Evolutionary conservation across 2,113 vertebrate species (phyloP), one percentile per base, ranked within the genome.

Genomic region (Panthera leo): DNA sequence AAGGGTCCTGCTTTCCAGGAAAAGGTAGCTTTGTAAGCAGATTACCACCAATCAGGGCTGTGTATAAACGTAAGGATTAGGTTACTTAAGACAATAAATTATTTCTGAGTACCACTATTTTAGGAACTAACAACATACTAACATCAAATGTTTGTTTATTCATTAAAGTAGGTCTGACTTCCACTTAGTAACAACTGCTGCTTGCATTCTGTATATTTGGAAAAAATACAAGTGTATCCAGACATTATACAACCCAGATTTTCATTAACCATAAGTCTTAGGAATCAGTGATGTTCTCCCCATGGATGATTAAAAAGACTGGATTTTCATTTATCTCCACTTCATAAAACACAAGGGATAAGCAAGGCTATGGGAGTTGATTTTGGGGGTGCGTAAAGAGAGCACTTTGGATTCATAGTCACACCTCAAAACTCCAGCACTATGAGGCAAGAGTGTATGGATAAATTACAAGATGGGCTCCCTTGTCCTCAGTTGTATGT

Each of bases 1-100:
- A 53, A 93, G 1, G 7, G 42, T 92, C 91, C 89, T 73, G 45
- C 55, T 90, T 95, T 93, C 92, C 73, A 94, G 48, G 73, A 94
- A 97, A 85, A 89, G 79, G 48, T 27, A 13, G 6, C 82, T 89
- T 78, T 80, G 39, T 94, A 89, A 96, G 85, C 19, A 91, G 82
- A 93, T 94, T 87, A 89, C 7, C 23, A 73, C 42, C 6, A 80
- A 90, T 80, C 3, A 10, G 15, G 48, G 68, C 45, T 89, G 11
- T 78, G 71, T 16, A 67, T 63, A 63, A 96, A 39, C 31, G 34
- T 5, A 76, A 71, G 27, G 29, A 27, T 97, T 86, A 89, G 63
- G 39, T 88, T 75, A 80, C 61, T 91, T 78, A 58, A 27, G 2
- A 78, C 34, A 53, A 7, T 29, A 85, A 51, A 84, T 92, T 75